Evolutionary conservation across 2,113 vertebrate genomes (phyloP).

Genomic region (Marmota flaviventris): DNA sequence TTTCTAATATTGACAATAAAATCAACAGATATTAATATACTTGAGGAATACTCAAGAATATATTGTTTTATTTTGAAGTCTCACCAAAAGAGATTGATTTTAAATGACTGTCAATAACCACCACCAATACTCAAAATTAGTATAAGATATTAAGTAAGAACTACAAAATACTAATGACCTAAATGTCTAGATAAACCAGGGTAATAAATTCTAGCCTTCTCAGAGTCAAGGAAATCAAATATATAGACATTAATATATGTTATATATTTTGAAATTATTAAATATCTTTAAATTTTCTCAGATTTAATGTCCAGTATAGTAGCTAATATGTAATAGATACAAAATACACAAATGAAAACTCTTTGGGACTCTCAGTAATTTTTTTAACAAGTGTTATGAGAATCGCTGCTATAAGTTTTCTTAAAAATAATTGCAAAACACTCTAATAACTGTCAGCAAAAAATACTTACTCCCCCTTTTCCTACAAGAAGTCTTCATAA

Average conservation of each 20-base stretch:
- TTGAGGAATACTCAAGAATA: background rate
- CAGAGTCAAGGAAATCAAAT: conserved; percentile 29
- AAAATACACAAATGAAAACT: conserved; percentile 25
- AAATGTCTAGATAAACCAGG: conserved; percentile 15
- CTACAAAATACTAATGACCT: conserved; percentile 4
- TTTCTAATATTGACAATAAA: conserved; percentile 19
- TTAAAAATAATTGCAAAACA: conserved; percentile 35
- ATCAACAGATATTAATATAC: background rate
- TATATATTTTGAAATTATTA: conserved; percentile 32
- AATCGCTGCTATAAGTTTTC: background rate
- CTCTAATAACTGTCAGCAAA: background rate
- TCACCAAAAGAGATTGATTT: conserved; percentile 11
- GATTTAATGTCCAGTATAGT: conserved; percentile 47
- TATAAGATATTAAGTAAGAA: background rate
- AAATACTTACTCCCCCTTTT: conserved; percentile 10
- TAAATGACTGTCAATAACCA: background rate
- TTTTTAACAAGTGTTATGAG: background rate
- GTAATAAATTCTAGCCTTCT: conserved; percentile 37
- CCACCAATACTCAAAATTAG: background rate
- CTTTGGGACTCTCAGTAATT: background rate
- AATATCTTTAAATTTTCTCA: conserved; percentile 16
- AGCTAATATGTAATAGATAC: background rate
- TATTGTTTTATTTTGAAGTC: background rate
- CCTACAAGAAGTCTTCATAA: conserved; percentile 34
- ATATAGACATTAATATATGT: background rate